A percentile compares a stretch with the other conserved stretches of the same genome.
Evolutionary conservation across 92 coral and sea anemone genomes (phyloP).

Genomic region (Phymanthus crucifer): DNA sequence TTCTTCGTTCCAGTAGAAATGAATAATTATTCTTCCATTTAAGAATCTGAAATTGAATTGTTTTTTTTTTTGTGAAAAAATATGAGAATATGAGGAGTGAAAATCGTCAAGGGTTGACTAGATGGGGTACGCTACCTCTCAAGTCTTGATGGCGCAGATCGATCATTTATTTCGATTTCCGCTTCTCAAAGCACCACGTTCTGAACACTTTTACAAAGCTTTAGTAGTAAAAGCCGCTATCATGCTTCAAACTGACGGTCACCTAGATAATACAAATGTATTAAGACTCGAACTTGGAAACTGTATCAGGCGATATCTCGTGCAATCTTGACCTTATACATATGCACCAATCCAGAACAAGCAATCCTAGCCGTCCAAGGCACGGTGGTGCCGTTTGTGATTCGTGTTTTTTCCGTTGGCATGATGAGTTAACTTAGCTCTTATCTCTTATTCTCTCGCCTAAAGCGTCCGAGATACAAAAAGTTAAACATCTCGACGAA

Average conservation of each 20-base stretch:
- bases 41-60: neutral
- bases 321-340: constrained; percentile 38
- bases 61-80: neutral
- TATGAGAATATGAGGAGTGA: neutral
- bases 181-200: constrained; percentile 2
- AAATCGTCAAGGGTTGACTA: neutral
- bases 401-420: constrained; percentile 51
- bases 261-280: constrained; percentile 59
- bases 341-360: constrained; percentile 53
- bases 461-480: constrained; percentile 38
- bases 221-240: constrained; percentile 41
- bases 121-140: neutral
- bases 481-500: constrained; percentile 34
- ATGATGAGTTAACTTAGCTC: constrained; percentile 30
- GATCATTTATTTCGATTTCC: constrained; percentile 17
- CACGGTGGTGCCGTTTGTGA: constrained; percentile 41
- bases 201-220: constrained; percentile 20
- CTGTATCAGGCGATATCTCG: constrained; percentile 36
- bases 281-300: constrained; percentile 56
- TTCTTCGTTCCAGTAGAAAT: too few relatives aligned
- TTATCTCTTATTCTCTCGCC: constrained; percentile 42
- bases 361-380: constrained; percentile 22
- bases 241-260: constrained; percentile 50
- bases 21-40: neutral
- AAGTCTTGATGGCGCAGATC: constrained; percentile 17